A percentile compares a stretch with the other conserved stretches of the same genome.
Conservation (phyloP, 2,113 vertebrate genomes). For the Hypanus sabinus region DNA sequence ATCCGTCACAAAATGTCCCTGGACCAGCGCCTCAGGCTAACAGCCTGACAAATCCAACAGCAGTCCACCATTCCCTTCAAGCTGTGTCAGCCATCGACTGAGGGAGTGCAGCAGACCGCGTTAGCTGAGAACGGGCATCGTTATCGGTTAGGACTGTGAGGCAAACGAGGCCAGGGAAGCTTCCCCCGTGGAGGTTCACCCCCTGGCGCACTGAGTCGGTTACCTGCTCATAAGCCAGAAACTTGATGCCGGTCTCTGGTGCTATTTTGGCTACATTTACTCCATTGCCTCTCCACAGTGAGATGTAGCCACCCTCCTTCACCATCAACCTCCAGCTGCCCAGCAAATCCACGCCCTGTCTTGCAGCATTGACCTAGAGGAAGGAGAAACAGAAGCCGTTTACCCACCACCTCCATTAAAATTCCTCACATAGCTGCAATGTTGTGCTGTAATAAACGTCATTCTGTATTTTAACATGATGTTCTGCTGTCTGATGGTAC, state of each 20-base stretch:
- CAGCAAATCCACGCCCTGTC: neutral
- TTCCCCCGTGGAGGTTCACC: neutral
- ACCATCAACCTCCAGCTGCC: conserved; percentile 67
- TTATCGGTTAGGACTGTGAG: conserved; percentile 38
- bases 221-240: conserved; percentile 91
- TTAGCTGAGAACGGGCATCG: neutral
- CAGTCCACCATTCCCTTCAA: no score
- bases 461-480: neutral
- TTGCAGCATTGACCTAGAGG: neutral
- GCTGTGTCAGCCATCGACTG: no score
- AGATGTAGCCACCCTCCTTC: conserved; percentile 72
- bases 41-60: no score
- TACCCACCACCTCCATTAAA: neutral
- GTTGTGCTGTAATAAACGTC: neutral
- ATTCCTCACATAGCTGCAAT: neutral
- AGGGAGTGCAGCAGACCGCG: no score
- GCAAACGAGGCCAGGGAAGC: conserved; percentile 46
- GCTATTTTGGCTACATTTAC: conserved; percentile 91
- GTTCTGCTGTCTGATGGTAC: neutral
- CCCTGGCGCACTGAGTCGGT: neutral
- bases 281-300: conserved; percentile 89
- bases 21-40: no score
- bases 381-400: neutral
- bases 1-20: no score
- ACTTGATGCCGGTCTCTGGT: conserved; percentile 89